These are phyloP conservation scores for Naso thynnoides DNA, from an alignment of 2,797 vertebrate species.

Conservation along the genomic window DNA sequence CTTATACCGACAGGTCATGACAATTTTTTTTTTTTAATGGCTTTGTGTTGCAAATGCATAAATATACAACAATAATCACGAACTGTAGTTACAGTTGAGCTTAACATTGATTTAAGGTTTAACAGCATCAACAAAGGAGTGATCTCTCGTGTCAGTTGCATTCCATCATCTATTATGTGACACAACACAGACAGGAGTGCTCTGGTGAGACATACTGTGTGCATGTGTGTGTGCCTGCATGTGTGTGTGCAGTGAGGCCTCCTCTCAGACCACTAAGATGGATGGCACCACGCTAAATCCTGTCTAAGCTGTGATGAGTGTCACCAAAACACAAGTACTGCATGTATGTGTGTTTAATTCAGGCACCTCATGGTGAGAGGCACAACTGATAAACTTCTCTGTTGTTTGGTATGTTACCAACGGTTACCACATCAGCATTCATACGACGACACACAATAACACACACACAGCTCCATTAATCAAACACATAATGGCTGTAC, in stretches of 20 bases:
- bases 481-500: conserved; percentile 9
- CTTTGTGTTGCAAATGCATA: conserved; percentile 1
- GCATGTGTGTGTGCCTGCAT: conserved; percentile 24
- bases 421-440: conserved; percentile 63
- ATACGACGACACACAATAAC: conserved; percentile 12
- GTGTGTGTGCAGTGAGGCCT: conserved; percentile 31
- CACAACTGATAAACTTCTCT: conserved; percentile 51
- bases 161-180: conserved; percentile 24
- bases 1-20: no score
- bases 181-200: conserved; percentile 36
- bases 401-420: conserved; percentile 63
- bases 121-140: conserved; percentile 25
- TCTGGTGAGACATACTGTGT: no score
- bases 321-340: conserved; percentile 48
- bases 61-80: conserved; percentile 14
- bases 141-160: conserved; percentile 15
- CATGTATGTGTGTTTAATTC: conserved; percentile 20
- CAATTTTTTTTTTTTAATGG: no score
- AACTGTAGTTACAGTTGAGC: conserved; percentile 17
- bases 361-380: conserved; percentile 56
- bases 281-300: conserved; percentile 70
- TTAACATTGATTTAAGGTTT: conserved; percentile 38
- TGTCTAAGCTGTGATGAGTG: conserved; percentile 73
- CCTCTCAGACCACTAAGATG: conserved; percentile 53
- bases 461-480: neutral